Percentiles rank a stretch among this genome's conserved stretches.
phyloP scores from a whole-genome alignment of 1,140 invertebrate species.

The Lucilia sericata region DNA sequence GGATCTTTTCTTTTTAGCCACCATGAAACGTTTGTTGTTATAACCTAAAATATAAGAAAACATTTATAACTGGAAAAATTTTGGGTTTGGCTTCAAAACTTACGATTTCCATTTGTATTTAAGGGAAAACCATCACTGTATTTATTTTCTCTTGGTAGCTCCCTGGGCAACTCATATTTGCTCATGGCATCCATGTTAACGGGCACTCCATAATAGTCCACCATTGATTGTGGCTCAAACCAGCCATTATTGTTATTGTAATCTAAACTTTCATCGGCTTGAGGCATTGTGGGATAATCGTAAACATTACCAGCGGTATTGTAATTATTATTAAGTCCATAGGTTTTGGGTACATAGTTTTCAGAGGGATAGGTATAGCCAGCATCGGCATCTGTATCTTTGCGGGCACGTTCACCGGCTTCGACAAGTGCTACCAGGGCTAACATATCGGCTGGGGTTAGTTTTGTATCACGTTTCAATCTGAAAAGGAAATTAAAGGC shows the following conservation, averaged over 20 bases:
- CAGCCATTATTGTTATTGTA: slow-evolving; percentile 44
- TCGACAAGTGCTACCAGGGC: slow-evolving; percentile 65
- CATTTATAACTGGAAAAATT: not conserved
- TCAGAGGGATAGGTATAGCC: slow-evolving; percentile 38
- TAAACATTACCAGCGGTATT: slow-evolving; percentile 33
- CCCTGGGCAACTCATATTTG: slow-evolving; percentile 56
- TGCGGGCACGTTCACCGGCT: slow-evolving; percentile 63
- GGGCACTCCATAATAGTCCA: slow-evolving; percentile 64
- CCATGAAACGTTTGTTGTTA: slow-evolving; percentile 64
- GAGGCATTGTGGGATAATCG: slow-evolving; percentile 38
- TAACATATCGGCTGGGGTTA: slow-evolving; percentile 65
- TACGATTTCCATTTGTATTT: slow-evolving; percentile 47
- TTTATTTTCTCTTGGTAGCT: slow-evolving; percentile 56
- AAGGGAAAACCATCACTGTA: slow-evolving; percentile 53
- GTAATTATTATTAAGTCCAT: slow-evolving; percentile 23
- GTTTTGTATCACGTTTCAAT: slow-evolving; percentile 60
- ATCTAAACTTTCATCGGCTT: slow-evolving; percentile 29
- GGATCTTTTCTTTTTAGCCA: slow-evolving; percentile 65
- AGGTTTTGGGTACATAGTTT: slow-evolving; percentile 29
- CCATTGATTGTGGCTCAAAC: slow-evolving; percentile 55
- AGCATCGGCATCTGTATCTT: slow-evolving; percentile 59
- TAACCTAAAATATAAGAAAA: slow-evolving; percentile 51
- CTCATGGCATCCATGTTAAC: slow-evolving; percentile 59
- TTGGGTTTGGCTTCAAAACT: not conserved
- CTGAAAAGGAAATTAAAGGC: not conserved